Percentiles rank a stretch among this genome's conserved stretches.
Conservation (phyloP, 2,888 invertebrate species). For the Helobdella robusta region DNA sequence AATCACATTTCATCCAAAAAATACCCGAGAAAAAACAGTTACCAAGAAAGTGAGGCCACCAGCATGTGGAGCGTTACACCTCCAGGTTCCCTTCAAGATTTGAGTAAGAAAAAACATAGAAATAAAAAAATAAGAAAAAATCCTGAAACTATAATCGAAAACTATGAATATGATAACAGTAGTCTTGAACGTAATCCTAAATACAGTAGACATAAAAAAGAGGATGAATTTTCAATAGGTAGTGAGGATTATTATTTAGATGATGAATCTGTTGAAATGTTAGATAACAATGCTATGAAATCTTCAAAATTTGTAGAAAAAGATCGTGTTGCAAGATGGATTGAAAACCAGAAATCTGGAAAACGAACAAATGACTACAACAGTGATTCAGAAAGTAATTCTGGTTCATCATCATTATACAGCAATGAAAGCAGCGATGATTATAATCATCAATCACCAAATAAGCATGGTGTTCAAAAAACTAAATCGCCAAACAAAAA, state of each 20-base stretch:
- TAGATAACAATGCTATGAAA: background rate
- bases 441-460: too few relatives aligned
- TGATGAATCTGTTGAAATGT: conserved; percentile 33
- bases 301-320: background rate
- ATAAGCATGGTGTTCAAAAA: too few relatives aligned
- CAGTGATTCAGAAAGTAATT: too few relatives aligned
- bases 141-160: background rate
- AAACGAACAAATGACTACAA: background rate
- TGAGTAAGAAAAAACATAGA: background rate
- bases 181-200: background rate
- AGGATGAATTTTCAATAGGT: conserved; percentile 7
- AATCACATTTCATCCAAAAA: too few relatives aligned
- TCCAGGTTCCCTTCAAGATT: conserved; percentile 24
- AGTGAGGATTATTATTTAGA: conserved; percentile 36
- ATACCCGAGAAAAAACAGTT: conserved; percentile 21
- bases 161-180: too few relatives aligned
- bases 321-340: conserved; percentile 12
- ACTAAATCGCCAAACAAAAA: background rate
- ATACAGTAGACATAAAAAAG: background rate
- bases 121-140: background rate
- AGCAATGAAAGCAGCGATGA: too few relatives aligned
- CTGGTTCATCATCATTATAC: too few relatives aligned
- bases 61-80: conserved; percentile 33
- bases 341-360: conserved; percentile 1
- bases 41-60: conserved; percentile 28